Percentiles rank a stretch among this genome's conserved stretches.
phyloP scores from a whole-genome alignment of 2,888 invertebrate species.

The Amiota minor region DNA sequence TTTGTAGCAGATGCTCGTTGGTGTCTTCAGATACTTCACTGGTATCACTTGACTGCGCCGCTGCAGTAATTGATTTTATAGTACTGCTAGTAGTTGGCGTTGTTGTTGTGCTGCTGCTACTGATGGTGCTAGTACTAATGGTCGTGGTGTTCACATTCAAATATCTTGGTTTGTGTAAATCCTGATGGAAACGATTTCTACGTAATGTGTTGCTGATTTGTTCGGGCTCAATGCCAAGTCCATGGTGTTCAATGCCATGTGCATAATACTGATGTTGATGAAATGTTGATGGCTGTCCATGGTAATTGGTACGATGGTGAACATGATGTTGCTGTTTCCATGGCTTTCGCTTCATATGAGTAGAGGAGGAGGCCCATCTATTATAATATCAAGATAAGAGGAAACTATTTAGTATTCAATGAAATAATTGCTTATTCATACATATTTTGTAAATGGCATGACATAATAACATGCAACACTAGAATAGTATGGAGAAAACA shows the following conservation, averaged over 20 bases:
- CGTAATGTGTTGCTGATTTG: not conserved
- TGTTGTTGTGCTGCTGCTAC: not conserved
- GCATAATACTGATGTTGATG: slow-evolving; percentile 42
- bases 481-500: not conserved
- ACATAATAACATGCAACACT: slow-evolving; percentile 10
- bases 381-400: not conserved
- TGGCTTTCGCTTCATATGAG: slow-evolving; percentile 61
- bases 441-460: not conserved
- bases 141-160: not conserved
- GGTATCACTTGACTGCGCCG: not conserved
- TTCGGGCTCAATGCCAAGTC: slow-evolving; percentile 40
- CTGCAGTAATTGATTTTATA: not conserved
- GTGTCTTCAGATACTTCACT: not conserved
- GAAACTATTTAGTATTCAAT: not conserved
- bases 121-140: not conserved
- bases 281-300: slow-evolving; percentile 58
- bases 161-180: slow-evolving; percentile 1
- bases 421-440: not conserved
- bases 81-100: not conserved
- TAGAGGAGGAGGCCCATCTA: slow-evolving; percentile 56
- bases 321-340: slow-evolving; percentile 62
- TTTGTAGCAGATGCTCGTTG: not conserved
- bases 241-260: slow-evolving; percentile 26
- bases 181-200: slow-evolving; percentile 20
- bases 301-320: slow-evolving; percentile 57